These are phyloP conservation scores for Intellagama lesueurii DNA, from an alignment of 2,797 vertebrate species.

Conservation along the genomic window DNA sequence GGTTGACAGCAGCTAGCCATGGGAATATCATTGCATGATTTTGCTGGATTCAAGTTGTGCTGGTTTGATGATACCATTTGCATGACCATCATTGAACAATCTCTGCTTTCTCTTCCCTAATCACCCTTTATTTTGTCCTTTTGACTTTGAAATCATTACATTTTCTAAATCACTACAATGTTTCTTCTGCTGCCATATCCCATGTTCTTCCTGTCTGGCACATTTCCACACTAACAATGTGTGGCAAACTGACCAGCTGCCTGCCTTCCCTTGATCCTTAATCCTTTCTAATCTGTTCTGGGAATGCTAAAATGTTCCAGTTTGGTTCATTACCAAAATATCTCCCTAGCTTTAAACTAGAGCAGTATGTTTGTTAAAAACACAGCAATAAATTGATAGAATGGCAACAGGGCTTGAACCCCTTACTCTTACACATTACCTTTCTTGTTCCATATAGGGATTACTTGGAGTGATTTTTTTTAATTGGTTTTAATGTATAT, in stretches of 20 bases:
- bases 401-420: slow-evolving; percentile 36
- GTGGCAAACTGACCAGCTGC: slow-evolving; percentile 78
- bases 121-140: background rate
- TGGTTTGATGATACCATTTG: background rate
- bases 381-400: slow-evolving; percentile 12
- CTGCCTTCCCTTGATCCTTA: slow-evolving; percentile 74
- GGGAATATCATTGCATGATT: background rate
- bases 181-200: slow-evolving; percentile 24
- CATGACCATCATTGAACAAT: background rate
- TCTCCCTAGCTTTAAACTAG: slow-evolving; percentile 61
- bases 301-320: slow-evolving; percentile 66
- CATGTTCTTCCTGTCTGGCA: slow-evolving; percentile 68
- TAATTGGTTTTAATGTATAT: too few relatives aligned
- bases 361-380: slow-evolving; percentile 37
- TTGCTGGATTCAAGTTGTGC: background rate
- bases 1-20: background rate
- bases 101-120: background rate
- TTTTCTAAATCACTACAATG: background rate
- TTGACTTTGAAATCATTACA: slow-evolving; percentile 1
- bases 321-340: slow-evolving; percentile 59
- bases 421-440: slow-evolving; percentile 34
- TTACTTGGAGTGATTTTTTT: background rate
- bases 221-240: slow-evolving; percentile 68
- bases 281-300: slow-evolving; percentile 72
- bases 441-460: slow-evolving; percentile 40